Evolutionary conservation across 35 echinoderm and acorn worm genomes (phyloP), one percentile per base, ranked within the genome.

Genomic region (Apostichopus californicus): DNA sequence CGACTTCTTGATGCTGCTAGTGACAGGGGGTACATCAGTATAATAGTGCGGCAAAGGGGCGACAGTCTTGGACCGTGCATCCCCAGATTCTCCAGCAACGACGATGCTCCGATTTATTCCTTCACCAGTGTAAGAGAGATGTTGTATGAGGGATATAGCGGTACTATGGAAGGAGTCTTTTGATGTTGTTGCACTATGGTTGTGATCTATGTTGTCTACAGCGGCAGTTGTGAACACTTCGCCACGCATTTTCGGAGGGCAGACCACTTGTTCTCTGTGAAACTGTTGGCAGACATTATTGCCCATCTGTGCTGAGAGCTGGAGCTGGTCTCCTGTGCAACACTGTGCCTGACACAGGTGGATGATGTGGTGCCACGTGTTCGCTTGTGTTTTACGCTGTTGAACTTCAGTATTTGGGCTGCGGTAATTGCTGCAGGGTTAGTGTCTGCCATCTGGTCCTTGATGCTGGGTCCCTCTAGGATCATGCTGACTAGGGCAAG

Each of bases 121-220:
- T 53, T 55, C 25, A 53, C 8, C 10, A 46, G 28, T 56, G 21
- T 61, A 56, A 55, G 54, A 14, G 5, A 15, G 26, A 87, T 61
- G 54, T 6, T 87, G 84, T 8, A 56, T 84, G 18, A 84, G 81
- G 11, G 81, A 84, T 0, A 93, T 81, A 15, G 54, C 77, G 5
- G 94, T 95, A 14, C 92, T 87, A 96, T 96, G 92, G 73, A 96
- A 93, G 9, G 95, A 96, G 12, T 57, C 63, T 54, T 77, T 61
- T 5, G 92, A 77, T 77, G 95, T 93, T 25, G 92, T 91, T 13
- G 92, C 53, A 34, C 6, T 20, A 34, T 92, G 94, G 73, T 95
- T 91, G 57, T 93, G 79, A 86, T 95, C 94, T 34, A 95, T 81
- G 90, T 94, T 91, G 53, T 94, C 90, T 18, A 87, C 18, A 24